A percentile compares a stretch with the other conserved stretches of the same genome.
Conservation (phyloP, 1,140 invertebrate species). For the Rhopalosiphum padi region DNA sequence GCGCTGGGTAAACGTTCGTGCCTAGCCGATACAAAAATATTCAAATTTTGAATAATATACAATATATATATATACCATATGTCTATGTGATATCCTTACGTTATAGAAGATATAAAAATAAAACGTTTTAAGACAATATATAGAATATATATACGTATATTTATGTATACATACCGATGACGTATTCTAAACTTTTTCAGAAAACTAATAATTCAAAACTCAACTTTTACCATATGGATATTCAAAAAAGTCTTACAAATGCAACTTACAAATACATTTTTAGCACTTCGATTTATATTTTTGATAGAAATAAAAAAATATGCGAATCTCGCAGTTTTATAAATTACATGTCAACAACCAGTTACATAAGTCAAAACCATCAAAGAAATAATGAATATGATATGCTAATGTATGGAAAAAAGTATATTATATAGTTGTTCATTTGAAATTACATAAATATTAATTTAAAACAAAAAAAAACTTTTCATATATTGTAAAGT, state of each 20-base stretch:
- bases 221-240: background rate
- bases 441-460: conserved; percentile 9
- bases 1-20: background rate
- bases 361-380: background rate
- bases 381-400: background rate
- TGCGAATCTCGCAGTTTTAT: background rate
- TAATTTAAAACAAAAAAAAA: background rate
- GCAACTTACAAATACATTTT: background rate
- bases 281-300: background rate
- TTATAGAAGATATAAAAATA: background rate
- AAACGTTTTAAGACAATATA: background rate
- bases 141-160: background rate
- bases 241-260: background rate
- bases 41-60: conserved; percentile 2
- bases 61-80: background rate
- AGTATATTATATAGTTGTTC: background rate
- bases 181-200: background rate
- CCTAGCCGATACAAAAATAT: background rate
- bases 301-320: background rate
- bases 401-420: background rate
- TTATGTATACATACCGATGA: background rate
- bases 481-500: background rate
- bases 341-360: background rate
- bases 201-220: conserved; percentile 2
- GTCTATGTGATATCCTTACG: background rate